These are phyloP conservation scores for Zalophus californianus DNA, from an alignment of 2,797 vertebrate genomes.

Conservation along the genomic window DNA sequence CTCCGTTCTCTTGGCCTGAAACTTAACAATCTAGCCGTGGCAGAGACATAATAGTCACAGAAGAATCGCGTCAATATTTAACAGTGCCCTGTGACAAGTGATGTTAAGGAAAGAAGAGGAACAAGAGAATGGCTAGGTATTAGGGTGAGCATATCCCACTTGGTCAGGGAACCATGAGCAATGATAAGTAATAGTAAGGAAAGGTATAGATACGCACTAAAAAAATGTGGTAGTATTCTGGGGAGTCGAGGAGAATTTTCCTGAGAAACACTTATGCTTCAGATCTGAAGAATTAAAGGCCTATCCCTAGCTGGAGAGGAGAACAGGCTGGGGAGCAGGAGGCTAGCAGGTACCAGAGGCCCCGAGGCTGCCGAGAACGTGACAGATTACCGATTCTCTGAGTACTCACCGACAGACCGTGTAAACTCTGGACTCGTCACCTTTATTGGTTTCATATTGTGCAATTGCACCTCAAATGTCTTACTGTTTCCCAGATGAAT, in stretches of 20 bases:
- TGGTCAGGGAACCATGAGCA: background rate
- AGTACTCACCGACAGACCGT: background rate
- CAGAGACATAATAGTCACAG: background rate
- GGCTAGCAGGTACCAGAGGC: background rate
- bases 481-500: conserved; percentile 46
- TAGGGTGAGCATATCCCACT: background rate
- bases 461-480: background rate
- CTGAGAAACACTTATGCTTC: background rate
- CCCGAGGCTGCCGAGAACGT: background rate
- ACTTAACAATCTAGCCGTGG: background rate
- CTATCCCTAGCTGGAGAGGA: background rate
- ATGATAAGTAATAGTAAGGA: background rate
- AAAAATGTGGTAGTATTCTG: background rate
- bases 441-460: background rate
- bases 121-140: background rate
- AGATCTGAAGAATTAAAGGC: background rate
- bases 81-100: background rate
- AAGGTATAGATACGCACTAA: background rate
- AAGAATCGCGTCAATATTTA: background rate
- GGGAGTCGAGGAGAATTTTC: background rate
- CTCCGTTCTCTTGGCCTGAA: background rate
- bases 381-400: background rate
- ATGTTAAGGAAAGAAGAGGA: background rate
- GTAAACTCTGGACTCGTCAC: background rate
- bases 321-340: background rate